Evolutionary conservation across 2,797 vertebrate genomes (phyloP).

Genomic region (Prunella strophiata): DNA sequence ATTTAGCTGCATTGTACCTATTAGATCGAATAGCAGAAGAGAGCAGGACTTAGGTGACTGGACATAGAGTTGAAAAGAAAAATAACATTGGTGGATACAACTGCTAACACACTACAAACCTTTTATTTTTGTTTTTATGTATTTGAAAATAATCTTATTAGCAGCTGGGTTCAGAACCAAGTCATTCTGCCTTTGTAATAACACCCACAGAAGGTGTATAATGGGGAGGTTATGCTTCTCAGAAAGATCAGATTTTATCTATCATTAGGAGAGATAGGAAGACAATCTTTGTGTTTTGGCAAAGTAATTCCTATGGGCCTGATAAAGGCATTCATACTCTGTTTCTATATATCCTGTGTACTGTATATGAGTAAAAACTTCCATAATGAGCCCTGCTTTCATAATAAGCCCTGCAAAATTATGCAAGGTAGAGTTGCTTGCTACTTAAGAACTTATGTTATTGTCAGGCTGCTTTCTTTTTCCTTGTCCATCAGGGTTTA

Average conservation of each 20-base stretch:
- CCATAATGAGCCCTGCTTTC: neutral
- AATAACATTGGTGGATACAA: neutral
- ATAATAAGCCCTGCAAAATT: neutral
- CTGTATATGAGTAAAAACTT: neutral
- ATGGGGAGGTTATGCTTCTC: neutral
- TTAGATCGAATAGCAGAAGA: neutral
- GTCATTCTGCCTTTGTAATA: neutral
- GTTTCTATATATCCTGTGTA: neutral
- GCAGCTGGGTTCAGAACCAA: neutral
- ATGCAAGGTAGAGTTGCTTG: neutral
- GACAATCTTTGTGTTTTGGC: neutral
- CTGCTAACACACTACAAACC: neutral
- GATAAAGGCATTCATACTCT: neutral
- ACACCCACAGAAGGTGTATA: accelerated
- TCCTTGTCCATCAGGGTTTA: neutral
- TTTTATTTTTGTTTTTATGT: neutral
- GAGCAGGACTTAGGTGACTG: neutral
- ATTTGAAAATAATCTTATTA: neutral
- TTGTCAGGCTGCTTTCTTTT: neutral
- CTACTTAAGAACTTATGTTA: neutral
- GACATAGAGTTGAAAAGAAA: neutral
- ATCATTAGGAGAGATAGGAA: neutral
- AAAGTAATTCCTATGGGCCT: neutral
- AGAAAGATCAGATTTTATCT: neutral
- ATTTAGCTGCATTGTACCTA: neutral